Evolutionary conservation across 2,888 invertebrate genomes (phyloP).

Genomic region (Tridacna gigas): DNA sequence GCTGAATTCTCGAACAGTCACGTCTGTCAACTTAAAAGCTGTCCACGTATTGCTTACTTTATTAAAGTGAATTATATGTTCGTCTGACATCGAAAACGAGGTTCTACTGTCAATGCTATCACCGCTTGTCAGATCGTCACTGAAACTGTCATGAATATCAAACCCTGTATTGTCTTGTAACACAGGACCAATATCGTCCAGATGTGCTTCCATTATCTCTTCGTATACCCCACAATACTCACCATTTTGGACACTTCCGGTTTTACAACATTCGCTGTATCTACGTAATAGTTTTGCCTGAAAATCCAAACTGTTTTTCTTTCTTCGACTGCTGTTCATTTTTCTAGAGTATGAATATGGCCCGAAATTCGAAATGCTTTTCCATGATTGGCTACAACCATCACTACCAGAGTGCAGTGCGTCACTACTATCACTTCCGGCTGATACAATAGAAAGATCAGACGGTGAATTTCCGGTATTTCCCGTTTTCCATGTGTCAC

Average conservation of each 20-base stretch:
- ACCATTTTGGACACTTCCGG: slow-evolving; percentile 17
- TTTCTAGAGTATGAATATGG: neutral
- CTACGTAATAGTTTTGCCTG: slow-evolving; percentile 13
- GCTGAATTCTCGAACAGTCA: slow-evolving; percentile 41
- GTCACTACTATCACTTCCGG: slow-evolving; percentile 48
- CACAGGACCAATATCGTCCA: slow-evolving; percentile 45
- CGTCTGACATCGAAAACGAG: slow-evolving; percentile 42
- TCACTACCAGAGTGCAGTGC: slow-evolving; percentile 33
- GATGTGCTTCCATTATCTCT: slow-evolving; percentile 59
- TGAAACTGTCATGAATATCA: slow-evolving; percentile 34
- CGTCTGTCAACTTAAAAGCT: slow-evolving; percentile 21
- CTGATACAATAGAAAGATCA: slow-evolving; percentile 56
- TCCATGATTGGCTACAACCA: slow-evolving; percentile 48
- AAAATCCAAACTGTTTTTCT: neutral
- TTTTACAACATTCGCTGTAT: slow-evolving; percentile 43
- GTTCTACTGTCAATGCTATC: slow-evolving; percentile 17
- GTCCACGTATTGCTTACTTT: slow-evolving; percentile 40
- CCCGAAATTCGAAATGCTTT: slow-evolving; percentile 34
- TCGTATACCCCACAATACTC: slow-evolving; percentile 63
- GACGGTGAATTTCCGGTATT: slow-evolving; percentile 34
- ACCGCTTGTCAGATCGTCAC: slow-evolving; percentile 27
- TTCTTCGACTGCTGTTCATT: neutral
- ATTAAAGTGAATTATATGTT: slow-evolving; percentile 38
- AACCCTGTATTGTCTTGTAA: slow-evolving; percentile 21
- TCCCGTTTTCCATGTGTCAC: slow-evolving; percentile 52